Base-by-base conservation (phyloP, 2,797 vertebrate species). In the Acanthis flammea region DNA sequence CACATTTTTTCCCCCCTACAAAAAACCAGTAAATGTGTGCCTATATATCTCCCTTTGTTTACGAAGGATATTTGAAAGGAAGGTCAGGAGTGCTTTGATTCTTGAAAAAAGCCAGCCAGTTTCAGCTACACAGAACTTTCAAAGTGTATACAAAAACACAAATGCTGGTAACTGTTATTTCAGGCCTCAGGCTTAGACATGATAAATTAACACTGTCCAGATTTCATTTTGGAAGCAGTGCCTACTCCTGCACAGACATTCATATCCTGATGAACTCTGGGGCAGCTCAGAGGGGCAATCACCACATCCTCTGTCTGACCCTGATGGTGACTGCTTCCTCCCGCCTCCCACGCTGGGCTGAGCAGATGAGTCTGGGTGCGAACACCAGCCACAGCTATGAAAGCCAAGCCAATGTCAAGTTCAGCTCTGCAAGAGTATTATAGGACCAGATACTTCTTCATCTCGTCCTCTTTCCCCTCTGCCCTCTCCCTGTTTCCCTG, bases 161-260 rank as follows among this genome's bases (percentile, higher is more conserved):
- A 79, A 93, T 74, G 75, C 71, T 96, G 67, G 54, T 89, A 76
- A 85, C 90, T 92, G 85, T 94, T 92, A 88, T 93, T 97, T 95
- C 66, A 95, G 87, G 91, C 91, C 88, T 86, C 17, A 2, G 79
- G 87, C 79, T 94, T 92, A 88, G 86, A 77, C 70, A 50, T 60
- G 90, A 84, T 94, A 95, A 93, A 95, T 94, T 77, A 94, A 89
- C 70, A 48, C 91, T 87, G 63, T 94, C 90, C 93, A 80, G 94
- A 94, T 93, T 94, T 92, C 51, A 28, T 87, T 95, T 67, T 89
- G 75, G 88, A 94, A 95, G 35, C 60, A 50, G 68, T 70, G 72
- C 81, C 86, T 76, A 17, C 70, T 90, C 50, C 82, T 90, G n/a
- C 54, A 41, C 65, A 55, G 86, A 68, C 86, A 60, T 90, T 84